A percentile compares a stretch with the other conserved stretches of the same genome.
Evolutionary conservation across 2,113 vertebrate genomes (phyloP).

Genomic region (Redunca redunca): DNA sequence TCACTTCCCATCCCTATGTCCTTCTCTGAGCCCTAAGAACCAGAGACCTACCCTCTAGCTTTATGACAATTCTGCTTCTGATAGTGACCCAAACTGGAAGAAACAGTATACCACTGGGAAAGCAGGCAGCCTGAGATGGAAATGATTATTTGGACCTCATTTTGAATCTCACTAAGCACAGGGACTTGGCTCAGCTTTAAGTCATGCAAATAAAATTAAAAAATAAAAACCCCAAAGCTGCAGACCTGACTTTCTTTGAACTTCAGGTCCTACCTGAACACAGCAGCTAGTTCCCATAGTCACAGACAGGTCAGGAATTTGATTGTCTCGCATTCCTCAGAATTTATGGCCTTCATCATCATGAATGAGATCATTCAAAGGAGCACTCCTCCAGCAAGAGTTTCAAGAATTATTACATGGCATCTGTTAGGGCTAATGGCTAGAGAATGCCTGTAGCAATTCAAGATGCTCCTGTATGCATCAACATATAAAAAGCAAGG

Average conservation of each 20-base stretch:
- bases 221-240: not conserved
- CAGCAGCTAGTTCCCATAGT: not conserved
- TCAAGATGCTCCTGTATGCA: not conserved
- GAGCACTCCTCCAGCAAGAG: not conserved
- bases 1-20: not conserved
- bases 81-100: not conserved
- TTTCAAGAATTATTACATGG: constrained; percentile 14
- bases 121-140: not conserved
- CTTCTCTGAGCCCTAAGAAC: not conserved
- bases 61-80: not conserved
- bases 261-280: not conserved
- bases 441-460: not conserved
- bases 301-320: constrained; percentile 46
- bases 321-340: constrained; percentile 43
- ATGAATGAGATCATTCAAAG: constrained; percentile 54
- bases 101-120: not conserved
- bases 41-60: not conserved
- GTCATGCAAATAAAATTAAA: not conserved
- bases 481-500: not conserved
- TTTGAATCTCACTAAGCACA: not conserved
- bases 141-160: not conserved
- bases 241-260: constrained; percentile 27
- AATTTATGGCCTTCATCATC: constrained; percentile 50
- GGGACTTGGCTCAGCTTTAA: not conserved
- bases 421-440: not conserved